phyloP scores from a whole-genome alignment of 92 coral and sea anemone species.

The Zoanthus solanderi region DNA sequence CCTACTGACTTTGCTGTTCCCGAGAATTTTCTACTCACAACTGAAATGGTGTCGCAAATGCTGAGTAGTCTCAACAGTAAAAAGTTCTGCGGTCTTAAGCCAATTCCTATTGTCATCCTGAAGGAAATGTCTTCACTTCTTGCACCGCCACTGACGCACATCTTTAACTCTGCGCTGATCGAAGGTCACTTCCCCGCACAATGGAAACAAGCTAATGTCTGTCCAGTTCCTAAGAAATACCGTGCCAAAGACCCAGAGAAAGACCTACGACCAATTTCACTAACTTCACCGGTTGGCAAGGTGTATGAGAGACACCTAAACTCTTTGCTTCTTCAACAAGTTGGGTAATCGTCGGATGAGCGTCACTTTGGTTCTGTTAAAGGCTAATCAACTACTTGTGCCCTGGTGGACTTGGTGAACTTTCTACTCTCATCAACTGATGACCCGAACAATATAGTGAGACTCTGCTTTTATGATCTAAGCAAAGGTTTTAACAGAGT shows the following conservation, averaged over 20 bases:
- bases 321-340: slow-evolving; percentile 35
- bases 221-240: slow-evolving; percentile 37
- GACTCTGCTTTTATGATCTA: slow-evolving; percentile 50
- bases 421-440: slow-evolving; percentile 59
- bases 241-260: slow-evolving; percentile 36
- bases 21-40: slow-evolving; percentile 23
- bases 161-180: slow-evolving; percentile 48
- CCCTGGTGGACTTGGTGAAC: slow-evolving; percentile 49
- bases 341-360: slow-evolving; percentile 35
- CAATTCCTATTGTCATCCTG: slow-evolving; percentile 50
- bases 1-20: slow-evolving; percentile 35
- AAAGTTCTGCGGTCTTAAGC: slow-evolving; percentile 41
- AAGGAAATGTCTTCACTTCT: slow-evolving; percentile 46
- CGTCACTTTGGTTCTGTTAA: slow-evolving; percentile 34
- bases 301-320: slow-evolving; percentile 51
- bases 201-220: slow-evolving; percentile 42
- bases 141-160: slow-evolving; percentile 46
- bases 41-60: slow-evolving; percentile 29
- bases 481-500: slow-evolving; percentile 65
- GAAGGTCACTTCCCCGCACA: slow-evolving; percentile 39
- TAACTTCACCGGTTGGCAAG: slow-evolving; percentile 43
- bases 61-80: slow-evolving; percentile 35
- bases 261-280: slow-evolving; percentile 47
- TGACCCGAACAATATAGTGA: slow-evolving; percentile 55
- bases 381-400: slow-evolving; percentile 55